Evolutionary conservation across 2,113 vertebrate genomes (phyloP), one percentile per base, ranked within the genome.

Genomic region (Pavo muticus): DNA sequence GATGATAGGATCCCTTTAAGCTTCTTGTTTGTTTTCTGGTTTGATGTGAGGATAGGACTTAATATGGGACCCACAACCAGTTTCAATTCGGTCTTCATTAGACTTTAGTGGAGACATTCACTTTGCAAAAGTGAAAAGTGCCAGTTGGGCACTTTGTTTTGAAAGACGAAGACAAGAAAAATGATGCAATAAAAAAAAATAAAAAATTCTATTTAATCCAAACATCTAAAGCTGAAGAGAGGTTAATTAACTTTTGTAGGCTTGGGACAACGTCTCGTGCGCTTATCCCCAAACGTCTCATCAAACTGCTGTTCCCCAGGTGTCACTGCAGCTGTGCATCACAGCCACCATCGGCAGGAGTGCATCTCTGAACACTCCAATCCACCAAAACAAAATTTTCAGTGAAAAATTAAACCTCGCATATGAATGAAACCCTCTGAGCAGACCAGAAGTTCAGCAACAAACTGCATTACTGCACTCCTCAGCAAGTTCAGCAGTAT

Each of bases 91-190:
- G 3, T 73, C 75, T 84, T 74, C 65, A 85, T 91, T 93, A 88
- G 45, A 35, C 59, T 59, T 70, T 69, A 76, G 54, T 45, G 24
- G 48, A 88, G 78, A 68, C 37, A 87, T 82, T 79, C 1, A 1
- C 90, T 77, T 77, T 77, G 68, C 42, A 74, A 83, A 94, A 80
- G n/a, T n/a, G n/a, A n/a, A n/a, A n/a, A n/a, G n/a, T 40, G 47
- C 72, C 77, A 47, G 64, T 35, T 10, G 0, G 42, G 77, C 54
- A 70, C 40, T 69, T 95, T 42, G 54, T 72, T 74, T 83, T 68
- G 68, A 83, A 94, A 88, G 45, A 76, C 10, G 13, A 39, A 60
- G 60, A 67, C 19, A 85, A 63, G 45, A 70, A 76, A 93, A 95
- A 70, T 25, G 42, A 83, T 30, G n/a, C 42, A 70, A 88, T 80